Conservation (phyloP, 2,797 vertebrate genomes). For the Tokudaia muenninki region DNA sequence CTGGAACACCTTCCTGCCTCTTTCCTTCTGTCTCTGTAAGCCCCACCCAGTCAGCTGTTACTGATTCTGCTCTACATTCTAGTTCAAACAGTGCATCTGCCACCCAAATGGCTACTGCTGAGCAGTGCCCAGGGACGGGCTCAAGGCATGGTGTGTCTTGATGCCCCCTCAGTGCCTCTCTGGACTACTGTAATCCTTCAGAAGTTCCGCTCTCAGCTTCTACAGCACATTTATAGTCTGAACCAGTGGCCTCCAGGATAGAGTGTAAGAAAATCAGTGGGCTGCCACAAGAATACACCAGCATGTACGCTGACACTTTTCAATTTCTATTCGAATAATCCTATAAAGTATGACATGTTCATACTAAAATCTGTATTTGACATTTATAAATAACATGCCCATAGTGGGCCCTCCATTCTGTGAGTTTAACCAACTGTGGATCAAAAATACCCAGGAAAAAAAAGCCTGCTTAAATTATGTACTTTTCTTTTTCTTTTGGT, state of each 20-base stretch:
- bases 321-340: slow-evolving; percentile 46
- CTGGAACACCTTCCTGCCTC: neutral
- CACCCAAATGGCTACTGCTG: neutral
- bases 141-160: neutral
- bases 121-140: neutral
- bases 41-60: neutral
- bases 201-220: neutral
- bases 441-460: neutral
- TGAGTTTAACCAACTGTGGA: neutral
- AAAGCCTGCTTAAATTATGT: neutral
- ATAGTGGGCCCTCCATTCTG: neutral
- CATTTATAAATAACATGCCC: slow-evolving; percentile 56
- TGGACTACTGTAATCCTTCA: neutral
- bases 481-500: neutral
- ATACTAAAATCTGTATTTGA: slow-evolving; percentile 34
- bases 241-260: neutral
- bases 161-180: neutral
- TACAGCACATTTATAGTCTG: neutral
- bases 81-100: neutral
- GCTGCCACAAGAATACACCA: neutral
- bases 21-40: neutral
- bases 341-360: slow-evolving; percentile 20
- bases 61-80: neutral
- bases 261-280: neutral
- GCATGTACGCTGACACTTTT: neutral